phyloP scores from a whole-genome alignment of 2,113 vertebrate species.

The Spheniscus mendiculus region DNA sequence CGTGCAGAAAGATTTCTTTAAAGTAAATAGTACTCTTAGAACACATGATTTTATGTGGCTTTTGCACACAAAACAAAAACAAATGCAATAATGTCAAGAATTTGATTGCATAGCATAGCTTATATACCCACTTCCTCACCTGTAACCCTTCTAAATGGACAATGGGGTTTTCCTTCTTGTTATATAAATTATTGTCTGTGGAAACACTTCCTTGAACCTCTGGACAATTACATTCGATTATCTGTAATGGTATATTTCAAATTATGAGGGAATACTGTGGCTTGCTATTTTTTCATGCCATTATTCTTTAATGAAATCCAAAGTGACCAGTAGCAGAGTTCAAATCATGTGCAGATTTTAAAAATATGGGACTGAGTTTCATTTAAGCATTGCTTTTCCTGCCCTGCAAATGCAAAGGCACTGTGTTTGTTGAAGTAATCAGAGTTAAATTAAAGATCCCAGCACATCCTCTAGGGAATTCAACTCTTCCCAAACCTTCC shows the following conservation, averaged over 20 bases:
- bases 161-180: conserved; percentile 30
- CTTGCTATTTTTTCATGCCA: neutral
- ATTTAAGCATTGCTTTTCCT: neutral
- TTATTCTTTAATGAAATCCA: neutral
- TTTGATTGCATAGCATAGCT: conserved; percentile 12
- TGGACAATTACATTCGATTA: conserved; percentile 12
- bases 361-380: neutral
- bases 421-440: neutral
- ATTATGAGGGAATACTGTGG: neutral
- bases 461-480: neutral
- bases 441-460: conserved; percentile 3
- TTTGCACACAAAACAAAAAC: neutral
- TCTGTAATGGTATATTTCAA: conserved; percentile 8
- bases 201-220: neutral
- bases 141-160: conserved; percentile 50
- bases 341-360: neutral
- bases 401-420: neutral
- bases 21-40: neutral
- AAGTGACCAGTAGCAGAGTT: neutral
- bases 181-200: neutral
- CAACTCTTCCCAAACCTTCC: neutral
- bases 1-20: neutral
- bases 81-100: conserved; percentile 22
- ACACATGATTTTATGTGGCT: neutral
- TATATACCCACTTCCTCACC: conserved; percentile 39